Evolutionary conservation across 2,113 vertebrate species (phyloP), one percentile per base, ranked within the genome.

Genomic region (Campylorhamphus procurvoides): DNA sequence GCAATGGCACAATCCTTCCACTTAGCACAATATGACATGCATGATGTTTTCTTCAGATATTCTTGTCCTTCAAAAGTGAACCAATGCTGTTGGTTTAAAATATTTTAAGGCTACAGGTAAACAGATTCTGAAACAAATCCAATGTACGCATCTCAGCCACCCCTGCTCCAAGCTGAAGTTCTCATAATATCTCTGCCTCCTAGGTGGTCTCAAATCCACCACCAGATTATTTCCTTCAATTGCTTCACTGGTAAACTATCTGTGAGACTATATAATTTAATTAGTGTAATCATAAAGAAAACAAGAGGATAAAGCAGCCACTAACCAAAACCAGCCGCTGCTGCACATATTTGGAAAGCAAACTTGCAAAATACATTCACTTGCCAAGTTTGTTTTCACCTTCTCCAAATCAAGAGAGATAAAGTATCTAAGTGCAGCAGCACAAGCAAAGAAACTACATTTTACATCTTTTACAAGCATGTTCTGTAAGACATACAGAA

Each of bases 281-380:
- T 83, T 58, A 62, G 46, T 14, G 35, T 63, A 89, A 91, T 69
- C 31, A 76, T 35, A 49, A 92, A 88, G 59, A 92, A 95, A 80
- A 69, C 60, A 92, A 74, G 52, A 68, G 8, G 47, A 83, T 59
- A 86, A 86, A 88, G 47, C 75, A 69, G 50, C 23, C 64, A 67
- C 33, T 66, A 87, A 84, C 39, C 25, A 75, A 79, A 69, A 75
- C 5, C 56, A 66, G 29, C 12, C 27, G 7, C 29, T 42, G 78
- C 72, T 22, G 17, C 35, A 24, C 13, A 16, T 15, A 76, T 31
- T 77, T 69, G 46, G 50, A 93, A 93, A 80, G 40, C 31, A 91
- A 49, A 42, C 29, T 44, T 87, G 50, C 46, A 84, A 92, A 90
- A 89, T 11, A 50, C 18, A 12, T 47, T 85, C 52, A 52, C 46